A percentile compares a stretch with the other conserved stretches of the same genome.
Conservation (phyloP, 2,113 vertebrate genomes). For the Myiagra hebetior region DNA sequence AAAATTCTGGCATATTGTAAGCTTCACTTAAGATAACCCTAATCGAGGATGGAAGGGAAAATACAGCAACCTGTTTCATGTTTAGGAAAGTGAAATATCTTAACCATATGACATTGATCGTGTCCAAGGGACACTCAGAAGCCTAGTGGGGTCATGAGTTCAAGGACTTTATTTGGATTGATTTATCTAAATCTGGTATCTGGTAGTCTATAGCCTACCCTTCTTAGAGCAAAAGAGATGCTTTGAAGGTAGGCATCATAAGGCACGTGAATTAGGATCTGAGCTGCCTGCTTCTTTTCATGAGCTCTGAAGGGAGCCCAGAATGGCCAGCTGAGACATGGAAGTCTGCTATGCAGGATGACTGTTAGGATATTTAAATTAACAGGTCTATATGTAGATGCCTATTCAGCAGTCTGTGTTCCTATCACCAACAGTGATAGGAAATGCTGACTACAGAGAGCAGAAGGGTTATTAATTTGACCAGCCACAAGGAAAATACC, state of each 20-base stretch:
- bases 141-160: neutral
- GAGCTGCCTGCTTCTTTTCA: neutral
- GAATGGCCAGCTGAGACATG: neutral
- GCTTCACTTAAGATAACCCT: neutral
- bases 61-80: neutral
- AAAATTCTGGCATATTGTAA: neutral
- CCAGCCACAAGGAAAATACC: neutral
- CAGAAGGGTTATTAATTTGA: neutral
- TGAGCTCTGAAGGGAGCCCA: neutral
- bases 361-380: neutral
- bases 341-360: neutral
- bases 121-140: neutral
- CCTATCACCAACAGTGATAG: neutral
- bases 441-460: neutral
- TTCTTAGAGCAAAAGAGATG: neutral
- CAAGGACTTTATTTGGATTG: neutral
- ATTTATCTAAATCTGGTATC: neutral
- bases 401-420: neutral
- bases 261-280: neutral
- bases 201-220: neutral
- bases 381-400: neutral
- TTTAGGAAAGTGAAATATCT: neutral
- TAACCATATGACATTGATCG: neutral
- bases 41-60: neutral
- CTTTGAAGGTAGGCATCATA: neutral